Conservation (phyloP, 2,888 invertebrate species). For the Margaritifera margaritifera region DNA sequence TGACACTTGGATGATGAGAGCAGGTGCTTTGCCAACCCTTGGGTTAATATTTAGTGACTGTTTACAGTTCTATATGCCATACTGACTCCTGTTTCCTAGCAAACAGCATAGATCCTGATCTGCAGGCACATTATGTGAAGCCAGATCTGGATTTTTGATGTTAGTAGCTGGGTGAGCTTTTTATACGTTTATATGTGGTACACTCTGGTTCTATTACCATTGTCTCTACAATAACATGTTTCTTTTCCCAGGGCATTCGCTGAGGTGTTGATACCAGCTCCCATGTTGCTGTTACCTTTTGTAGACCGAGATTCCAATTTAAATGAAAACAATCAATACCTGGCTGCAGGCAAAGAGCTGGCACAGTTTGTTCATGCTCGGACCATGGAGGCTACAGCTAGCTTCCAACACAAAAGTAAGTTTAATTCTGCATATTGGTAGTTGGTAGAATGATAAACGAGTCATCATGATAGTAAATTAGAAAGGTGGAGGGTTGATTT, state of each 20-base stretch:
- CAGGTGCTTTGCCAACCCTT: too few relatives aligned
- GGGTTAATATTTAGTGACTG: too few relatives aligned
- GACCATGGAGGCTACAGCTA: constrained; percentile 91
- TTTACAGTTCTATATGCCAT: too few relatives aligned
- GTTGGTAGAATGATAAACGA: too few relatives aligned
- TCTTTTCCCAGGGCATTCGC: constrained; percentile 85
- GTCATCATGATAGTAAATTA: too few relatives aligned
- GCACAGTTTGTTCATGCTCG: constrained; percentile 92
- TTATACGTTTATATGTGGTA: not conserved
- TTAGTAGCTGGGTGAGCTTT: not conserved
- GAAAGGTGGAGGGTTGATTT: too few relatives aligned
- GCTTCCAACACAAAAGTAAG: constrained; percentile 89
- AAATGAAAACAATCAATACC: constrained; percentile 89
- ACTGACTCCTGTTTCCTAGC: too few relatives aligned
- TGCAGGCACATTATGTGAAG: too few relatives aligned
- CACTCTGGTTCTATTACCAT: not conserved
- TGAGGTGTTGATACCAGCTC: constrained; percentile 87
- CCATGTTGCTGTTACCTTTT: constrained; percentile 93
- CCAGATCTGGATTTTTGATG: too few relatives aligned
- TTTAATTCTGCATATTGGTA: constrained; percentile 22
- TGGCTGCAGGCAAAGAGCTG: constrained; percentile 93
- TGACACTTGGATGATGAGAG: too few relatives aligned
- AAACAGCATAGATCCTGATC: too few relatives aligned
- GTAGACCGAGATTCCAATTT: constrained; percentile 86
- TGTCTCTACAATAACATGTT: not conserved